Evolutionary conservation across 2,113 vertebrate species (phyloP).

Genomic region (Sturnus vulgaris): DNA sequence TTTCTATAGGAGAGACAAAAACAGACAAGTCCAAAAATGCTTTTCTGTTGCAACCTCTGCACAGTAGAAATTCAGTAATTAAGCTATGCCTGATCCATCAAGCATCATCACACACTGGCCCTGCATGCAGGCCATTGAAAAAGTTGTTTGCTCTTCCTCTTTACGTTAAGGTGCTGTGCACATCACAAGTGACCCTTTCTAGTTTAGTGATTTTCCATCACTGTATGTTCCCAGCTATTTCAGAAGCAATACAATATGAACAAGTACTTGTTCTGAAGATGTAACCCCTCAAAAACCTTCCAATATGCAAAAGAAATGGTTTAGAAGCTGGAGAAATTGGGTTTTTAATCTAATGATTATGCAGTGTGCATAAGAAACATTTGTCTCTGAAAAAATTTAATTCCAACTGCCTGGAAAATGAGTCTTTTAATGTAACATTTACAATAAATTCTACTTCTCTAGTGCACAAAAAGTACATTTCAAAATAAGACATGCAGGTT

Average conservation of each 20-base stretch:
- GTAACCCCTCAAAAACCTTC: background rate
- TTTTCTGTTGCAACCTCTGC: background rate
- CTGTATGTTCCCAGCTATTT: background rate
- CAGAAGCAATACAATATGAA: background rate
- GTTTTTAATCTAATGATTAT: background rate
- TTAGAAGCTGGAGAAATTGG: background rate
- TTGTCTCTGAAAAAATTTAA: background rate
- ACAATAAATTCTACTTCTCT: background rate
- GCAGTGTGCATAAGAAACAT: background rate
- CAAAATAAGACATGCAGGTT: background rate
- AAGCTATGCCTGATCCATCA: background rate
- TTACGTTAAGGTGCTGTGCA: background rate
- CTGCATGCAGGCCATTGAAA: background rate
- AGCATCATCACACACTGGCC: background rate
- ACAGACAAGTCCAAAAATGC: background rate
- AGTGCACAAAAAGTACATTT: background rate
- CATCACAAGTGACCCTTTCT: background rate
- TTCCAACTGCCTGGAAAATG: background rate
- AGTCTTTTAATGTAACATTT: background rate
- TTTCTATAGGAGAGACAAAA: background rate
- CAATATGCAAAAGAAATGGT: background rate
- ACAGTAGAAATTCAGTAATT: background rate
- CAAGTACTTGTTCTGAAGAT: background rate
- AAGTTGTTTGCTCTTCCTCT: background rate
- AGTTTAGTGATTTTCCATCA: background rate